Conservation (phyloP, 1,140 invertebrate species). For the Megalonaias nervosa region DNA sequence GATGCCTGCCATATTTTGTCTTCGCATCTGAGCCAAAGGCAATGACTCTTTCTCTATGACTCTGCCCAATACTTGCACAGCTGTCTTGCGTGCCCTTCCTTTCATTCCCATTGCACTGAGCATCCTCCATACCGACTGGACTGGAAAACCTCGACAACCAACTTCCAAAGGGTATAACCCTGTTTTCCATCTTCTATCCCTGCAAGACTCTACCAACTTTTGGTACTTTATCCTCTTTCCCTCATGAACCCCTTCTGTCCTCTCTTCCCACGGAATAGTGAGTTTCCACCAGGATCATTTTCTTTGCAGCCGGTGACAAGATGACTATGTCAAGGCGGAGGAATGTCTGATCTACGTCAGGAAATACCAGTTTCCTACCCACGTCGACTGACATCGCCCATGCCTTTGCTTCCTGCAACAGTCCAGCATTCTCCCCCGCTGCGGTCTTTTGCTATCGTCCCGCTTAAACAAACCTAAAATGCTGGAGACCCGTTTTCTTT, state of each 20-base stretch:
- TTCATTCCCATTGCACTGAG: neutral
- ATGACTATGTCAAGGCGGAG: conserved; percentile 12
- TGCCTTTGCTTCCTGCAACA: neutral
- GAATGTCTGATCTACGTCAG: conserved; percentile 6
- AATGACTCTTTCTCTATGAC: conserved; percentile 18
- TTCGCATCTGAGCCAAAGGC: conserved; percentile 21
- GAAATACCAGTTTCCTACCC: conserved; percentile 23
- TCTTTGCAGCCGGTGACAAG: neutral
- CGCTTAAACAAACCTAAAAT: conserved; percentile 5
- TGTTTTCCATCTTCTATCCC: conserved; percentile 17
- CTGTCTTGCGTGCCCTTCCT: conserved; percentile 5
- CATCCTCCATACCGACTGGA: conserved; percentile 24
- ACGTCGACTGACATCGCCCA: conserved; percentile 21
- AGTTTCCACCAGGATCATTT: conserved; percentile 13
- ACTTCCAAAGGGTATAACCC: conserved; percentile 15
- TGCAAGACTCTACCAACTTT: conserved; percentile 10
- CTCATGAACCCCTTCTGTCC: neutral
- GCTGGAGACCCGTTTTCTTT: neutral
- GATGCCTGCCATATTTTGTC: conserved; percentile 18
- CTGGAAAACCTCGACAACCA: conserved; percentile 33
- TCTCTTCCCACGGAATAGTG: conserved; percentile 3
- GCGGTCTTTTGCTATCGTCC: neutral
- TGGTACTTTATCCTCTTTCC: conserved; percentile 14
- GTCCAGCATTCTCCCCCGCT: neutral
- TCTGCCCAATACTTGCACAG: neutral